These are phyloP conservation scores for Bellardia bayeri DNA, from an alignment of 2,888 invertebrate genomes.

Conservation along the genomic window DNA sequence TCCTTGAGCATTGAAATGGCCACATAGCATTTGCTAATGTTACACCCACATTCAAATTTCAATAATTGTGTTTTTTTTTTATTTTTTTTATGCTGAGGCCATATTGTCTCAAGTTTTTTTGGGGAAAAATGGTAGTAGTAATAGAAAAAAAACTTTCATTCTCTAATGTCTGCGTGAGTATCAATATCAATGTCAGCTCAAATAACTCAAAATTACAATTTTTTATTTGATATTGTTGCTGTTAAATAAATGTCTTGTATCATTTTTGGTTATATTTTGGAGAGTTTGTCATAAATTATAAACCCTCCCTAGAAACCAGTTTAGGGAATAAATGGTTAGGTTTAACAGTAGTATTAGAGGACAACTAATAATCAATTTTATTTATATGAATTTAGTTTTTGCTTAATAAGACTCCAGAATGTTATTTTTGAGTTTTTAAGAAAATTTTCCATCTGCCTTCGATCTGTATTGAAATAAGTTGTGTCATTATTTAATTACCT, in stretches of 20 bases:
- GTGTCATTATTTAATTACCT: background rate
- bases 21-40: background rate
- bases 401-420: background rate
- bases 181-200: background rate
- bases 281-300: background rate
- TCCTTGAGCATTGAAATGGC: conserved; percentile 3
- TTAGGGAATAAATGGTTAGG: background rate
- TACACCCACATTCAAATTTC: conserved; percentile 3
- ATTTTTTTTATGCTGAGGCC: background rate
- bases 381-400: too few relatives aligned
- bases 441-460: background rate
- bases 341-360: background rate
- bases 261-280: background rate
- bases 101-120: background rate
- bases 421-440: background rate
- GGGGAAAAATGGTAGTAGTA: too few relatives aligned
- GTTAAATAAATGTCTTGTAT: background rate
- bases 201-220: background rate
- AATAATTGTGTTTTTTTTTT: background rate
- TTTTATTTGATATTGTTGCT: background rate
- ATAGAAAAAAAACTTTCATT: background rate
- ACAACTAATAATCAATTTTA: background rate
- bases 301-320: background rate
- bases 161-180: background rate
- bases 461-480: too few relatives aligned